phyloP scores from a whole-genome alignment of 2,888 invertebrate species.

The Odontocolon sp. region DNA sequence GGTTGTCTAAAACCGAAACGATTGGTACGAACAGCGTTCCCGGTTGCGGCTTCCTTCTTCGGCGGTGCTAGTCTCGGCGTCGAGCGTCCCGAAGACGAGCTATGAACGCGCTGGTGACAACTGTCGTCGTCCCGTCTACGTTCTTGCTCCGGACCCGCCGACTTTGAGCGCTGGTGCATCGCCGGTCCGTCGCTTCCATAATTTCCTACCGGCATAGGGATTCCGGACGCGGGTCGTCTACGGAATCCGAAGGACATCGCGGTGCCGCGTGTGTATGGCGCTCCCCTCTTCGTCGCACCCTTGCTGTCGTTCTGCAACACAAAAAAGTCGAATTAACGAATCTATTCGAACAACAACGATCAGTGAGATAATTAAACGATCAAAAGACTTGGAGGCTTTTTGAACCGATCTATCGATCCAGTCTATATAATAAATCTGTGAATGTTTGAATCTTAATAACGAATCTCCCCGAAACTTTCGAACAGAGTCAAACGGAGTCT shows the following conservation, averaged over 20 bases:
- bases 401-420: background rate
- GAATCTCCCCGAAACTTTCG: background rate
- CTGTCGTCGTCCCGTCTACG: slow-evolving; percentile 80
- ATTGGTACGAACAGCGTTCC: slow-evolving; percentile 84
- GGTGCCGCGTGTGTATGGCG: slow-evolving; percentile 86
- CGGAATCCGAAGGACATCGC: slow-evolving; percentile 93
- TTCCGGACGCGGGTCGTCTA: slow-evolving; percentile 83
- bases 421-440: background rate
- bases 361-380: too few species aligned
- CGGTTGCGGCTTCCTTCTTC: slow-evolving; percentile 86
- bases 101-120: slow-evolving; percentile 72
- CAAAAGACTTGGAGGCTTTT: slow-evolving; percentile 10
- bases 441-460: background rate
- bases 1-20: slow-evolving; percentile 90
- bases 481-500: slow-evolving; percentile 16
- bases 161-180: slow-evolving; percentile 81
- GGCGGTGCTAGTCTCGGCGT: slow-evolving; percentile 86
- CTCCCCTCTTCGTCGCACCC: slow-evolving; percentile 83
- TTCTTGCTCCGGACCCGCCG: slow-evolving; percentile 80
- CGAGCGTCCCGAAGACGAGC: slow-evolving; percentile 83
- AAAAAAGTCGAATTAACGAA: background rate
- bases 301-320: slow-evolving; percentile 84
- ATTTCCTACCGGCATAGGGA: slow-evolving; percentile 75
- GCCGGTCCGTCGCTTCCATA: slow-evolving; percentile 70
- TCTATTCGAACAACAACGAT: background rate